These are phyloP conservation scores for Oreotragus oreotragus DNA, from an alignment of 2,113 vertebrate species.

Conservation along the genomic window DNA sequence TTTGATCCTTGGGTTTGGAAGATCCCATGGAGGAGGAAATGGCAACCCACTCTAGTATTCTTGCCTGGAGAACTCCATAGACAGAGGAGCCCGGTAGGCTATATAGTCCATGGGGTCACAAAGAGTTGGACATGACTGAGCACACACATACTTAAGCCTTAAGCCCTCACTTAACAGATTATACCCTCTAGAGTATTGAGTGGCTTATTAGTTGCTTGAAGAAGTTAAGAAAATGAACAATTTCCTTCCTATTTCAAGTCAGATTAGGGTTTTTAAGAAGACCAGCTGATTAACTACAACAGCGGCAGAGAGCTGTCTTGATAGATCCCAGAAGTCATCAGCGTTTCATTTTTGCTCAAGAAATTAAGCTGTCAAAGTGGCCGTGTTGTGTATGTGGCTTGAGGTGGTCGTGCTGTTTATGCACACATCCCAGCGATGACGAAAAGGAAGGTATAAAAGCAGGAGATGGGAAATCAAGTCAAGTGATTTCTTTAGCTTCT, in stretches of 20 bases:
- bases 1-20: not conserved
- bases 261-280: not conserved
- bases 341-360: not conserved
- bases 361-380: conserved; percentile 9
- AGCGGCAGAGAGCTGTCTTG: not conserved
- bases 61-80: not conserved
- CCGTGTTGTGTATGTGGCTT: not conserved
- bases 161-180: not conserved
- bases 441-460: not conserved
- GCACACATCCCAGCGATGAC: not conserved
- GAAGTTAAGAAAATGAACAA: conserved; percentile 21
- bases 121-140: not conserved
- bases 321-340: not conserved
- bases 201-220: not conserved
- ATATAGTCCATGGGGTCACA: not conserved
- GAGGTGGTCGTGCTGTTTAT: not conserved
- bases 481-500: not conserved
- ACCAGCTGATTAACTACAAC: not conserved
- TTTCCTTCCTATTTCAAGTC: conserved; percentile 15
- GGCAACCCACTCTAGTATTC: not conserved
- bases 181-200: not conserved
- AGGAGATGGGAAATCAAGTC: not conserved
- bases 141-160: not conserved
- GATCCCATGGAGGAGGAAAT: not conserved
- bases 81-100: not conserved